Base-by-base conservation (phyloP, 2,113 vertebrate species). In the Leptocoma aspasia region DNA sequence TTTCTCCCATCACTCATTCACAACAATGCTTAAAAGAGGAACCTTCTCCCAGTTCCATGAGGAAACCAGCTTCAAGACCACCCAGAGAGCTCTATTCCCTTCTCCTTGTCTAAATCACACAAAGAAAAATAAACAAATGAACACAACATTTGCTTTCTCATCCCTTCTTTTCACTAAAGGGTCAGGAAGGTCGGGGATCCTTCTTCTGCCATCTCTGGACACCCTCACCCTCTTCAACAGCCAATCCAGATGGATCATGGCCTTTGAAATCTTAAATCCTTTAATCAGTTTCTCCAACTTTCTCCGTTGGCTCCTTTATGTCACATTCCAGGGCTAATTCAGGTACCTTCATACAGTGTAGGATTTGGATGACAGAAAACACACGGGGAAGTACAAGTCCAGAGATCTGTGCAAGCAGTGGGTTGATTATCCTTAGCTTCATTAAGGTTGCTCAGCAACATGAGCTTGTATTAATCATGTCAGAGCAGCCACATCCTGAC, bases 121-220 rank as follows among this genome's bases (percentile, higher is more conserved):
- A 93, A 97, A 96, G 92, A 94, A 95, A 97, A 95, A 95, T 94
- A 95, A 97, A 96, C 86, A 95, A 95, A 92, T 96, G 91, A 94
- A 91, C 90, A 92, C 83, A 96, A 96, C 91, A 93, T 96, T 96
- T 97, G 92, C 95, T 83, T 95, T 96, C 92, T 96, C 89, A 96
- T 96, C 90, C 85, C 73, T 84, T 94, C 91, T 91, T 94, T 96
- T 96, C 89, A 90, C 89, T 96, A 80, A 92, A 91, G 94, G 94
- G 90, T 96, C 96, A 97, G 75, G 24, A 96, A 91, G 96, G 92
- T 94, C 89, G 9, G 89, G 50, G 72, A 81, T 86, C 79, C 85
- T 92, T 93, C 91, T 88, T 95, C 92, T 96, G 78, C 94, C 92
- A 85, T 70, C 92, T 90, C 90, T 94, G 95, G 90, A 84, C 94